Percentiles rank a stretch among this genome's conserved stretches.
These are phyloP conservation scores for Porites australiensis DNA, from an alignment of 64 coral and sea anemone species.

Conservation along the genomic window DNA sequence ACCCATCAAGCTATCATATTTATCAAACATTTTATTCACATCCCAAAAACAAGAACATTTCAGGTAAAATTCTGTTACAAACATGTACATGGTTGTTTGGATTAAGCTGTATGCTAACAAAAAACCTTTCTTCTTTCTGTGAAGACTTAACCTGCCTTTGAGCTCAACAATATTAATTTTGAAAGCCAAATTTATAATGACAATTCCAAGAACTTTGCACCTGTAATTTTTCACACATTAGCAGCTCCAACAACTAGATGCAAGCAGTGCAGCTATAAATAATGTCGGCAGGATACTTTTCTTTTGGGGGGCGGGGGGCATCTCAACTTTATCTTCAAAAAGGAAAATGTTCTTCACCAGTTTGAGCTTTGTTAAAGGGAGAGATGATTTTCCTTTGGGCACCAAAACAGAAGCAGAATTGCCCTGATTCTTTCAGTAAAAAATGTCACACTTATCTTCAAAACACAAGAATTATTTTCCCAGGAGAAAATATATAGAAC, in stretches of 20 bases:
- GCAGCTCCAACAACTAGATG: background rate
- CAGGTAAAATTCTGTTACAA: background rate
- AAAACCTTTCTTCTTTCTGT: background rate
- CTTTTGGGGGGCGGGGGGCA: no score
- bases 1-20: background rate
- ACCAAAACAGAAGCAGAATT: no score
- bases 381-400: no score
- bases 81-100: no score
- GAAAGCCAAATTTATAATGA: slow-evolving; percentile 11
- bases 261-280: background rate
- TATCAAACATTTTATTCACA: background rate
- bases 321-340: no score
- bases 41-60: no score
- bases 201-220: background rate
- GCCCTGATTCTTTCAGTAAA: no score
- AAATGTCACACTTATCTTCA: no score
- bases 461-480: no score
- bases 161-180: background rate
- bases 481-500: no score
- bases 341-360: no score
- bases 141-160: background rate
- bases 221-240: slow-evolving; percentile 51
- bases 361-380: no score
- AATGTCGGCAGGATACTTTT: background rate
- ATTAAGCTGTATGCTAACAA: background rate